phyloP scores from a whole-genome alignment of 1,140 invertebrate genomes.

The Drosophila chauvacae region DNA sequence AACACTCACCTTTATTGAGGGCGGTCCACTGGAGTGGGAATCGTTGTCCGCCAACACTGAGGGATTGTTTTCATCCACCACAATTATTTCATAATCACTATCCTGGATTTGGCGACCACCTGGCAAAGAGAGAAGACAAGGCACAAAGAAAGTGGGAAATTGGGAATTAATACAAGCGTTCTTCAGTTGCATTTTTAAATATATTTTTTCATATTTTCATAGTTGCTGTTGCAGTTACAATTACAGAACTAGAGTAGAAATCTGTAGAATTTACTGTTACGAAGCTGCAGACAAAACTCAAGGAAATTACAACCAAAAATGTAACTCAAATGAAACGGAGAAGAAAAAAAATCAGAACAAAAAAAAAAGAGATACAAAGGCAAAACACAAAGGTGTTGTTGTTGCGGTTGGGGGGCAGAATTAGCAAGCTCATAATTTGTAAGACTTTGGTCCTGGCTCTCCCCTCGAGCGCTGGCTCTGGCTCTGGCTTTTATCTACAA shows the following conservation, averaged over 20 bases:
- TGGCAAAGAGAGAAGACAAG: constrained; percentile 59
- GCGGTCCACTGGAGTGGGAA: constrained; percentile 88
- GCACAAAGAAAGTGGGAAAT: neutral
- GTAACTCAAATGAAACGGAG: constrained; percentile 2
- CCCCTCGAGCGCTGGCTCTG: neutral
- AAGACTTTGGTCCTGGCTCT: constrained; percentile 17
- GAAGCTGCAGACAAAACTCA: constrained; percentile 39
- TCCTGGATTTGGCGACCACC: constrained; percentile 87
- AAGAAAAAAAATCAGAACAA: neutral
- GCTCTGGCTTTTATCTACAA: constrained; percentile 56
- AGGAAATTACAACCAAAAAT: constrained; percentile 4
- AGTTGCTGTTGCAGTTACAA: constrained; percentile 41
- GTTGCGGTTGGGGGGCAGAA: constrained; percentile 1
- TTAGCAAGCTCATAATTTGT: constrained; percentile 51
- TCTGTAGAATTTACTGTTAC: constrained; percentile 52
- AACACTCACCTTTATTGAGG: constrained; percentile 91
- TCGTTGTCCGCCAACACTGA: constrained; percentile 92
- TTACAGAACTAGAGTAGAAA: constrained; percentile 48
- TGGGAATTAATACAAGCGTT: constrained; percentile 3
- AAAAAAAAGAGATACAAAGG: constrained; percentile 2
- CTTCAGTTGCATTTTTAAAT: no score
- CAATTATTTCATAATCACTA: constrained; percentile 95
- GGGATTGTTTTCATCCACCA: constrained; percentile 94
- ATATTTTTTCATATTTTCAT: neutral
- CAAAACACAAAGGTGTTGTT: constrained; percentile 30